Base-by-base conservation (phyloP, 2,797 vertebrate genomes). In the Pelochelys cantorii region DNA sequence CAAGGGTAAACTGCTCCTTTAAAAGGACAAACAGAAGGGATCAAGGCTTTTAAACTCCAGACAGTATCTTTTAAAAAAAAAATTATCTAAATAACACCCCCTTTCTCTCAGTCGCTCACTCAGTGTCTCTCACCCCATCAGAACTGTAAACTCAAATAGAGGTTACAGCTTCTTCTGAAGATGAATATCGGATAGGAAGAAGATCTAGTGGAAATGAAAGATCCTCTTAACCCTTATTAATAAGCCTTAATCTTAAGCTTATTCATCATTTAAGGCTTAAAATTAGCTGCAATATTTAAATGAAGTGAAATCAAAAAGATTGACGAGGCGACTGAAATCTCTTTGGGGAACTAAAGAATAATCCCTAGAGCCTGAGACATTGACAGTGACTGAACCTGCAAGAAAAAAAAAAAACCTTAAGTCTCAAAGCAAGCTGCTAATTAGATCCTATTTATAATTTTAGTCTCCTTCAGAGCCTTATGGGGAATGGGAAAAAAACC, bases 221-320 rank as follows among this genome's bases (percentile, higher is more conserved):
- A 42, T 53, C 52, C 15, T 92, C 74, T 93, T 87, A 95, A 84
- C 52, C 17, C 17, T 84, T 93, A 56, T 86, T 90, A 78, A 1
- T 2, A 2, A 10, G 3, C 29, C 29, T 52, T 77, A 34, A 65
- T 88, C 42, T 84, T 91, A 87, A 82, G 37, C 53, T 87, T 77
- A 81, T 93, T 92, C 25, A 59, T 92, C 93, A 77, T 80, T 86
- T 81, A 88, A 85, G 12, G 60, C 77, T 86, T 65, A 74, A 95
- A 94, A 91, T 87, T 71, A 77, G 62, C 81, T 89, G 86, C 59
- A 90, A 83, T 93, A 92, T 87, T 93, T 90, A 95, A 95, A 97
- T 84, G 55, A 95, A 85, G 37, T 13, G 81, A 94, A 89, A 91
- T 88, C 68, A 85, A 94, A 88, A 92, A 91, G 4, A 60, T 37